phyloP scores from a whole-genome alignment of 2,113 vertebrate species.

The Pelecanus crispus region DNA sequence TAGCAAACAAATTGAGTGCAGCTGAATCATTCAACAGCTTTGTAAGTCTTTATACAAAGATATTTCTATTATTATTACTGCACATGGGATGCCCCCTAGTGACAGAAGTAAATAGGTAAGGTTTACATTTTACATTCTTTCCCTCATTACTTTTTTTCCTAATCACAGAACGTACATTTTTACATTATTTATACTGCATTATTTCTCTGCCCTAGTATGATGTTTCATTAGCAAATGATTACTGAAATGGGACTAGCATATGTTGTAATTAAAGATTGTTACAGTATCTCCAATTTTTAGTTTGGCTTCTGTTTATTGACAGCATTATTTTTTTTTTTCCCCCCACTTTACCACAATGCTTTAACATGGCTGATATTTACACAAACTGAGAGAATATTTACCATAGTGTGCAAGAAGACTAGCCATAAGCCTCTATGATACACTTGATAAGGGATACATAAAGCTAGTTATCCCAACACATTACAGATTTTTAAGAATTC shows the following conservation, averaged over 20 bases:
- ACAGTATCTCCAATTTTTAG: neutral
- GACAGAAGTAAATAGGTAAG: conserved; percentile 2
- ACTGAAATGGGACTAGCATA: neutral
- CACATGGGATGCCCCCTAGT: conserved; percentile 66
- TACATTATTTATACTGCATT: neutral
- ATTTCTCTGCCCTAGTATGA: neutral
- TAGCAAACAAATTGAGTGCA: neutral
- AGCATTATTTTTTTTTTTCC: neutral
- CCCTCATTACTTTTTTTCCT: neutral
- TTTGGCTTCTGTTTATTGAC: neutral
- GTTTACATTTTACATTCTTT: neutral
- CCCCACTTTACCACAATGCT: neutral
- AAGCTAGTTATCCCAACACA: neutral
- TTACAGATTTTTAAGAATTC: neutral
- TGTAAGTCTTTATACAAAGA: neutral
- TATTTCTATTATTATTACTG: neutral
- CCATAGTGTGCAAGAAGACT: neutral
- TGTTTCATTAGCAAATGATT: neutral
- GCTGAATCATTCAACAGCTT: neutral
- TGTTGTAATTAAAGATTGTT: neutral
- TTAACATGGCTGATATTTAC: neutral
- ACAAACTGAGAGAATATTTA: neutral
- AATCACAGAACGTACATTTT: neutral
- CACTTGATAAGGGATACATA: neutral
- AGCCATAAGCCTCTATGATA: neutral